phyloP scores from a whole-genome alignment of 2,113 vertebrate genomes.

The Oplegnathus fasciatus region DNA sequence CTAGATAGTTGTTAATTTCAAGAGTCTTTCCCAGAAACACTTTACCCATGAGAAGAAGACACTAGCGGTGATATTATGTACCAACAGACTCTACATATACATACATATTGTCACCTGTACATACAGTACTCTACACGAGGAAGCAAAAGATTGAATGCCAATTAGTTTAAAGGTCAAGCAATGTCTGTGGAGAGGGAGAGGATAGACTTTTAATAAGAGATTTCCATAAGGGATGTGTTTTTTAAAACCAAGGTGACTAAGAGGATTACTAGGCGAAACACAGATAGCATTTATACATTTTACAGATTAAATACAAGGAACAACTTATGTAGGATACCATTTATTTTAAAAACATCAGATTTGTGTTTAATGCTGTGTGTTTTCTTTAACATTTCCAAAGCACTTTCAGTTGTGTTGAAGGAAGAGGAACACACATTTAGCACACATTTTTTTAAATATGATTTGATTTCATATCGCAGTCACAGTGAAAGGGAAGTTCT shows the following conservation, averaged over 20 bases:
- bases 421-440: too few relatives aligned
- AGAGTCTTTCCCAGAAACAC: background rate
- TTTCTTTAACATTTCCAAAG: background rate
- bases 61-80: background rate
- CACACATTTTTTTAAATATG: too few relatives aligned
- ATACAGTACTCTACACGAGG: background rate
- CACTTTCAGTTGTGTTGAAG: background rate
- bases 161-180: constrained; percentile 12
- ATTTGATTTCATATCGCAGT: background rate
- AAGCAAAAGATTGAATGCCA: constrained; percentile 7
- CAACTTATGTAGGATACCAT: background rate
- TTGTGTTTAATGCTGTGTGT: background rate
- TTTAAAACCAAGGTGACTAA: constrained; percentile 9
- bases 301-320: background rate
- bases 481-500: background rate
- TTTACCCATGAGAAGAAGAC: background rate
- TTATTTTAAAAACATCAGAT: background rate
- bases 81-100: background rate
- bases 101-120: background rate
- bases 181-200: background rate
- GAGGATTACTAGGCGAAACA: background rate
- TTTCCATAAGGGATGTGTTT: background rate
- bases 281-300: background rate
- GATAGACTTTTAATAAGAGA: background rate
- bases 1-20: background rate